Percentiles rank a stretch among this genome's conserved stretches.
These are phyloP conservation scores for Nematopogon swammerdamellus DNA, from an alignment of 2,888 invertebrate genomes.

Conservation along the genomic window DNA sequence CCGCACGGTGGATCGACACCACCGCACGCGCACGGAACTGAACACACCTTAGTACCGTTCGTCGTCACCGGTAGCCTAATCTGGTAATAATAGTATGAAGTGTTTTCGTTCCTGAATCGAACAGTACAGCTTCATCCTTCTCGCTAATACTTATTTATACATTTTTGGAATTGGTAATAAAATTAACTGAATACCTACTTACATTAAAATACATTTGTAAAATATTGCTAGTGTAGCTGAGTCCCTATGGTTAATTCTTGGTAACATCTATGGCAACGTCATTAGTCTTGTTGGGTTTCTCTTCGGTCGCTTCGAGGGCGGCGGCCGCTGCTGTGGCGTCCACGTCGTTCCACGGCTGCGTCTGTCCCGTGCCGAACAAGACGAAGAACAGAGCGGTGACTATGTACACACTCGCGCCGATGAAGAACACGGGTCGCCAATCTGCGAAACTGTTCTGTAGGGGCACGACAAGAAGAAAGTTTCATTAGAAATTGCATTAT, in stretches of 20 bases:
- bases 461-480: neutral
- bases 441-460: slow-evolving; percentile 69
- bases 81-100: too few species aligned
- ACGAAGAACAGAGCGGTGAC: slow-evolving; percentile 67
- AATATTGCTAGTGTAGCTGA: too few species aligned
- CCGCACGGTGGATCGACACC: too few species aligned
- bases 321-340: neutral
- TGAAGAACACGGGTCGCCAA: slow-evolving; percentile 72
- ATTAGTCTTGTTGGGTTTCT: slow-evolving; percentile 15
- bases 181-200: neutral
- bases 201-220: too few species aligned
- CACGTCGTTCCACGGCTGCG: slow-evolving; percentile 68
- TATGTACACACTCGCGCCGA: slow-evolving; percentile 68
- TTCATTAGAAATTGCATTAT: neutral
- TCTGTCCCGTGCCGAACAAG: slow-evolving; percentile 66
- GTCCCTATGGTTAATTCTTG: too few species aligned
- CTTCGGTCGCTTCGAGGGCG: neutral
- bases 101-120: neutral
- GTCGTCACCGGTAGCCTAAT: too few species aligned
- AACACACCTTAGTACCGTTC: too few species aligned
- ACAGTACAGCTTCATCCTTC: neutral
- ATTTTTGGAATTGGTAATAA: neutral
- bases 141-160: neutral
- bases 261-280: slow-evolving; percentile 13
- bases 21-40: too few species aligned